phyloP scores from a whole-genome alignment of 1,140 invertebrate genomes.

The Planococcus citri region DNA sequence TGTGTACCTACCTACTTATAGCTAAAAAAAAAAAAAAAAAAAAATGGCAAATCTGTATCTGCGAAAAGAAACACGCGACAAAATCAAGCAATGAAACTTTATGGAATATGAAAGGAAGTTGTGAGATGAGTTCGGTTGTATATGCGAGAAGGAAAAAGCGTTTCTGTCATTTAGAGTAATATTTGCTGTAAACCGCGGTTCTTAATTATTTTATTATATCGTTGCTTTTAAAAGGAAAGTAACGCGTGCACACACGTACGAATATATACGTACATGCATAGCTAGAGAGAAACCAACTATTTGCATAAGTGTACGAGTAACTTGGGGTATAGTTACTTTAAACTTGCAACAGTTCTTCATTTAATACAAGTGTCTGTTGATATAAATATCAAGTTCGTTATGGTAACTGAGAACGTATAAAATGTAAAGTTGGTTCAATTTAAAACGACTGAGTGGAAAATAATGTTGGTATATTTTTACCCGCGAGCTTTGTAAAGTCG shows the following conservation, averaged over 20 bases:
- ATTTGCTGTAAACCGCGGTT: not conserved
- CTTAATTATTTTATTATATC: not conserved
- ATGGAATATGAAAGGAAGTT: too few species aligned
- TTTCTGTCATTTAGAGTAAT: not conserved
- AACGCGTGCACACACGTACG: too few species aligned
- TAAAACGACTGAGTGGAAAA: not conserved
- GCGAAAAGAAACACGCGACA: too few species aligned
- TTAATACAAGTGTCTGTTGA: not conserved
- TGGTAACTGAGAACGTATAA: not conserved
- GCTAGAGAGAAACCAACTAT: not conserved
- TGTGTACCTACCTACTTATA: too few species aligned
- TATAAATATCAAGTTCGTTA: not conserved
- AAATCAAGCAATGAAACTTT: too few species aligned
- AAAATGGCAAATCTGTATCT: too few species aligned
- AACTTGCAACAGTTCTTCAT: slow-evolving; percentile 1
- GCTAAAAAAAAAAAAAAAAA: too few species aligned
- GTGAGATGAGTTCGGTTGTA: too few species aligned
- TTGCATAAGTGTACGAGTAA: not conserved
- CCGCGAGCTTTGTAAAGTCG: not conserved
- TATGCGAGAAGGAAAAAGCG: not conserved
- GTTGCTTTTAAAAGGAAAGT: too few species aligned
- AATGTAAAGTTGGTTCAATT: not conserved
- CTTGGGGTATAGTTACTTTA: not conserved
- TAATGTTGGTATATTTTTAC: not conserved
- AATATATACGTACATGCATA: not conserved